Evolutionary conservation across 2,113 vertebrate genomes (phyloP).

Genomic region (Pica pica): DNA sequence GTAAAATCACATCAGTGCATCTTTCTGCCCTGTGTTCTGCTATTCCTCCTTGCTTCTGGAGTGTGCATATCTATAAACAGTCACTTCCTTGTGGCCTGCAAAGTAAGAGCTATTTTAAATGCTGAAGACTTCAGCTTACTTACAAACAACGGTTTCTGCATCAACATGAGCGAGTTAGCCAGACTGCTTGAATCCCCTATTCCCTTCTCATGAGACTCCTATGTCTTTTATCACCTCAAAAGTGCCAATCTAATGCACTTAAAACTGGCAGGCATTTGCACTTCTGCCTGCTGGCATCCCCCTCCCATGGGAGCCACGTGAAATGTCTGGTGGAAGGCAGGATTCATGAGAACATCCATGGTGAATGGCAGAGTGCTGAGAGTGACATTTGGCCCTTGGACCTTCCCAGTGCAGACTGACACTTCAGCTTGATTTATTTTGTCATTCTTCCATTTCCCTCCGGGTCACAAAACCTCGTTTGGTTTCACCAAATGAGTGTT

Average conservation of each 20-base stretch:
- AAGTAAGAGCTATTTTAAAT: slow-evolving; percentile 10
- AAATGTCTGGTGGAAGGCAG: neutral
- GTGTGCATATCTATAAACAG: neutral
- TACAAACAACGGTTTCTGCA: neutral
- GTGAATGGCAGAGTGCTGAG: neutral
- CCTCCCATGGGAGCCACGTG: rapidly evolving
- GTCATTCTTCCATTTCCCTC: neutral
- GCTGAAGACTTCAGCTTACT: neutral
- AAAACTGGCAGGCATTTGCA: neutral
- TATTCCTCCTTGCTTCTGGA: neutral
- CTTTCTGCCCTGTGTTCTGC: neutral
- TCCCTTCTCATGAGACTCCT: neutral
- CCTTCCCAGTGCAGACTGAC: neutral
- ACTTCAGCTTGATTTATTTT: slow-evolving; percentile 19
- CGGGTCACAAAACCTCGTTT: rapidly evolving
- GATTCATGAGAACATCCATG: neutral
- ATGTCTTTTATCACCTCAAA: slow-evolving; percentile 28
- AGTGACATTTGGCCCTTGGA: neutral
- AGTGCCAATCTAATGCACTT: slow-evolving; percentile 1
- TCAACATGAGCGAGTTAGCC: neutral
- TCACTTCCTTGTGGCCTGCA: neutral
- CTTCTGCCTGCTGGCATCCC: neutral
- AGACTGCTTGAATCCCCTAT: neutral
- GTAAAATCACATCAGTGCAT: neutral
- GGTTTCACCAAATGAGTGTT: neutral